phyloP scores from a whole-genome alignment of 2,113 vertebrate genomes.

The Barbus barbus region DNA sequence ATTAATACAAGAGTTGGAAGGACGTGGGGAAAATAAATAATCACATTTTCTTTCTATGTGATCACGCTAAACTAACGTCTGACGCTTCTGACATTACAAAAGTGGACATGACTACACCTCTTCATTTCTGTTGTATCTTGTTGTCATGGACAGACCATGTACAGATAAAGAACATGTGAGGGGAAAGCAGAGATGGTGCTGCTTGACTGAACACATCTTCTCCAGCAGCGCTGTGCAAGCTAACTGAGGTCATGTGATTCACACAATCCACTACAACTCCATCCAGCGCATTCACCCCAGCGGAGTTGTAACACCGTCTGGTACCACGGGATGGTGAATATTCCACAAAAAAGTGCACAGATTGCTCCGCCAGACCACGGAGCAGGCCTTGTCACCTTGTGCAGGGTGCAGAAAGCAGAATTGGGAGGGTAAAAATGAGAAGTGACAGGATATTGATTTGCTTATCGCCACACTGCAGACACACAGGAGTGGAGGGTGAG shows the following conservation, averaged over 20 bases:
- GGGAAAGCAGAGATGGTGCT: conserved; percentile 21
- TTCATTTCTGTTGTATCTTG: background rate
- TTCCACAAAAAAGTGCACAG: conserved; percentile 56
- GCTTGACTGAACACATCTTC: conserved; percentile 37
- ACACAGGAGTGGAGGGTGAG: conserved; percentile 77
- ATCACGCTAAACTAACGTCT: background rate
- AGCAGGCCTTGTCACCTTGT: conserved; percentile 78
- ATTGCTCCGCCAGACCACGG: conserved; percentile 68
- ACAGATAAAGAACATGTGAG: conserved; percentile 16
- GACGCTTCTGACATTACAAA: background rate
- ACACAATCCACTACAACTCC: conserved; percentile 43
- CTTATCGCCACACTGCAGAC: conserved; percentile 81
- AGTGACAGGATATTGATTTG: conserved; percentile 85
- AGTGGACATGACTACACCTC: background rate
- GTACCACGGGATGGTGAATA: conserved; percentile 61
- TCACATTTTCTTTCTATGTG: background rate
- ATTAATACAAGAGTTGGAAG: background rate
- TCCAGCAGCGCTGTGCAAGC: conserved; percentile 27
- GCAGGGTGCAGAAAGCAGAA: conserved; percentile 77
- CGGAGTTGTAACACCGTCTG: conserved; percentile 19
- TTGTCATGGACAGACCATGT: background rate
- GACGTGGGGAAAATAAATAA: background rate
- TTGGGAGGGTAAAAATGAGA: conserved; percentile 81
- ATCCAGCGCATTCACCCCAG: conserved; percentile 49
- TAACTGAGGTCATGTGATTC: conserved; percentile 38